These are phyloP conservation scores for Ptilodon capucinus DNA, from an alignment of 2,888 invertebrate genomes.

Conservation along the genomic window DNA sequence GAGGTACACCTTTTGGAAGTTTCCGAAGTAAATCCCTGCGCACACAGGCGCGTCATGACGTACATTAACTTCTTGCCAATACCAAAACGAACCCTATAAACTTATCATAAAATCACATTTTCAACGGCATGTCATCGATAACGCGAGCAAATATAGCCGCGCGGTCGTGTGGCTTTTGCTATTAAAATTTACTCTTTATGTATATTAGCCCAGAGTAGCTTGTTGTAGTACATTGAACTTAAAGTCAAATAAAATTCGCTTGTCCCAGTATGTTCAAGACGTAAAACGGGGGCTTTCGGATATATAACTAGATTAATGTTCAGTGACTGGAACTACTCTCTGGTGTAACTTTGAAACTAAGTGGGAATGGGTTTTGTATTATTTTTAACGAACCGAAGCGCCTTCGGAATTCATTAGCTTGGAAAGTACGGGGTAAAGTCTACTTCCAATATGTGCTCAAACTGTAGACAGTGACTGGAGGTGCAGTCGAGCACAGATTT, in stretches of 20 bases:
- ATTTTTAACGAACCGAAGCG: constrained; percentile 72
- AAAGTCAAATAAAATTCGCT: too few species aligned
- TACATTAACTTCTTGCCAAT: too few species aligned
- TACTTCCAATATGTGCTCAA: constrained; percentile 53
- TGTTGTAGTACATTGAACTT: too few species aligned
- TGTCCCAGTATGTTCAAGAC: too few species aligned
- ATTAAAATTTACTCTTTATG: too few species aligned
- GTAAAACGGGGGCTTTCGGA: constrained; percentile 49
- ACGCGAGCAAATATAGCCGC: too few species aligned
- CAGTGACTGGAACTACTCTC: constrained; percentile 71
- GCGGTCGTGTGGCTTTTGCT: too few species aligned
- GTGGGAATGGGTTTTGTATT: constrained; percentile 69
- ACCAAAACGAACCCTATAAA: too few species aligned
- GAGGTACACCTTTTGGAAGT: constrained; percentile 52
- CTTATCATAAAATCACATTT: too few species aligned
- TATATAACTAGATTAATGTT: constrained; percentile 78
- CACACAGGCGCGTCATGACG: too few species aligned
- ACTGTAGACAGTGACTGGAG: constrained; percentile 13
- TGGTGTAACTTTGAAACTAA: constrained; percentile 63
- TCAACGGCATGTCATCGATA: too few species aligned
- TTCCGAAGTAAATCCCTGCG: constrained; percentile 45
- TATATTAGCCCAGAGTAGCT: too few species aligned
- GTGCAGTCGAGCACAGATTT: neutral
- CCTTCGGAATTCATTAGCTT: constrained; percentile 75
- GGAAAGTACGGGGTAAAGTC: constrained; percentile 55